Percentiles rank a stretch among this genome's conserved stretches.
Conservation (phyloP, 1,140 invertebrate species). For the Oscheius sp. region DNA sequence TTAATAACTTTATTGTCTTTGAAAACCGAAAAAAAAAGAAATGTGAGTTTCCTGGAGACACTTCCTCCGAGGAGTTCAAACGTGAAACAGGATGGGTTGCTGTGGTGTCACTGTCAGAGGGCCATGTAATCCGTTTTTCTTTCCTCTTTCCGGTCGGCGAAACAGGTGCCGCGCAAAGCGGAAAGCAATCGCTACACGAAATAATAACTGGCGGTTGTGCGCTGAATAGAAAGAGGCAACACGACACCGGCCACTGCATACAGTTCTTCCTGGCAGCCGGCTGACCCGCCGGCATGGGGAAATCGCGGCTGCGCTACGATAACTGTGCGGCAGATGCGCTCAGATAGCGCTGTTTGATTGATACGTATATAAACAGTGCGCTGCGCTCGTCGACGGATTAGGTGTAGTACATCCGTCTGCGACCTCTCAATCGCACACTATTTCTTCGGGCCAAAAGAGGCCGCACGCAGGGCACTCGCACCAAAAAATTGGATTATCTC, state of each 20-base stretch:
- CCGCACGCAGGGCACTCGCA: too few species aligned
- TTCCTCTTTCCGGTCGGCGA: neutral
- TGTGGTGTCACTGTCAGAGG: neutral
- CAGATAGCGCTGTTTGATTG: slow-evolving; percentile 12
- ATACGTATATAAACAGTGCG: slow-evolving; percentile 10
- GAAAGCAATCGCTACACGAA: neutral
- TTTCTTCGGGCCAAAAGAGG: neutral
- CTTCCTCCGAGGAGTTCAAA: too few species aligned
- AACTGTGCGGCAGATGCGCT: slow-evolving; percentile 3
- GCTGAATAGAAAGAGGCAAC: neutral
- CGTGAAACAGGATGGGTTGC: too few species aligned
- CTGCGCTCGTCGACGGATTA: neutral
- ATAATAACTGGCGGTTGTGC: slow-evolving; percentile 4
- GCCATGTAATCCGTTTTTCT: neutral
- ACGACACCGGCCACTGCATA: too few species aligned
- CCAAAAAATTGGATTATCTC: too few species aligned
- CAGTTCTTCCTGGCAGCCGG: too few species aligned
- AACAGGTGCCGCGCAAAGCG: neutral
- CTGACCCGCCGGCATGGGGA: too few species aligned
- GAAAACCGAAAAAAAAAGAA: too few species aligned
- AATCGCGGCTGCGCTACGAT: neutral
- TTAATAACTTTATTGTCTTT: too few species aligned
- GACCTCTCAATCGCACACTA: neutral
- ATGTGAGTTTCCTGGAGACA: too few species aligned
- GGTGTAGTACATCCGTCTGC: slow-evolving; percentile 8